A percentile compares a stretch with the other conserved stretches of the same genome.
These are phyloP conservation scores for Scaeva pyrastri DNA, from an alignment of 2,888 invertebrate genomes.

Conservation along the genomic window DNA sequence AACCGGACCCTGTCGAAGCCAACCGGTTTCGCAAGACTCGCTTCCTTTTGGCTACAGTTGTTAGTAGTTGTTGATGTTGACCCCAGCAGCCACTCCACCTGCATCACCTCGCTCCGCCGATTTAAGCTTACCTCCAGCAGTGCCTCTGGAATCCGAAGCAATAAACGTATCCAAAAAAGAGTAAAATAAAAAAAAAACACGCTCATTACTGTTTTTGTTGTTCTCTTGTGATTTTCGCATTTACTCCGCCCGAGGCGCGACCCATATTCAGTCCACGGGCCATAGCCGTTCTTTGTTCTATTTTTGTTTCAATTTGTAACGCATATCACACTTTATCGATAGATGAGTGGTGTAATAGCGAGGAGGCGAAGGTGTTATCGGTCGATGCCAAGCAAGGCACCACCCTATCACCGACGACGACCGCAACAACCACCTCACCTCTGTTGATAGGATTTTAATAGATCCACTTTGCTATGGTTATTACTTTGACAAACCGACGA, in stretches of 20 bases:
- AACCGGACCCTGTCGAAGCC: constrained; percentile 25
- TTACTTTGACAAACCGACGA: constrained; percentile 44
- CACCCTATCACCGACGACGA: background rate
- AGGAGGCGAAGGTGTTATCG: background rate
- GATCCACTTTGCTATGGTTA: constrained; percentile 66
- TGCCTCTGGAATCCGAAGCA: background rate
- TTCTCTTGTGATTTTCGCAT: constrained; percentile 55
- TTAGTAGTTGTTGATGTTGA: constrained; percentile 13
- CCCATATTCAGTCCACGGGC: constrained; percentile 66
- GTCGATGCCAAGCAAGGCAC: constrained; percentile 15
- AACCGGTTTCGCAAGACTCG: constrained; percentile 71
- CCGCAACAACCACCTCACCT: constrained; percentile 15
- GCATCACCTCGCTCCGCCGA: constrained; percentile 37
- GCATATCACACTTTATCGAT: constrained; percentile 43
- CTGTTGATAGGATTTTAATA: constrained; percentile 71
- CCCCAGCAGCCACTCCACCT: constrained; percentile 45
- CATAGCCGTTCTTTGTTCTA: constrained; percentile 37
- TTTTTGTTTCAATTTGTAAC: constrained; percentile 53
- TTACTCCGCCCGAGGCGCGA: constrained; percentile 50
- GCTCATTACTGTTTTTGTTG: constrained; percentile 44
- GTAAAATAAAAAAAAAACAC: constrained; percentile 24
- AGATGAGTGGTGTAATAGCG: background rate
- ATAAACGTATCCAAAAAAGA: background rate
- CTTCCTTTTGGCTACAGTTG: constrained; percentile 39
- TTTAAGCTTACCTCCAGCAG: constrained; percentile 9